Base-by-base conservation (phyloP, 2,113 vertebrate genomes). In the Taxidea taxus region DNA sequence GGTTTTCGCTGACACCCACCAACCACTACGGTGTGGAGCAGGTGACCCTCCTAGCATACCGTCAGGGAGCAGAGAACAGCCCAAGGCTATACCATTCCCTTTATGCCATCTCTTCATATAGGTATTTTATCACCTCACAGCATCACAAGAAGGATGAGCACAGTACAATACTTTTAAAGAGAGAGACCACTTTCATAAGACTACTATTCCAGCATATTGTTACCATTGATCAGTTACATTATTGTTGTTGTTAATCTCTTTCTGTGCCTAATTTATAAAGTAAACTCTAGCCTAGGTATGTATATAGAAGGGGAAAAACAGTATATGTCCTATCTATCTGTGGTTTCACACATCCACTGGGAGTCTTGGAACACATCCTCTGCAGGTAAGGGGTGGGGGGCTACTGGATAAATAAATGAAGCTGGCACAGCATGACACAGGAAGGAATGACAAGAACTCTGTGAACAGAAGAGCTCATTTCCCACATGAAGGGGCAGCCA, bases 401-500 rank as follows among this genome's bases (percentile, higher is more conserved):
- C 47, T 51, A 51, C 75, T 23, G 75, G 49, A 31, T 58, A 77
- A 58, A 39, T 56, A 44, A 60, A n/a, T 18, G 56, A 56, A 29
- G 14, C 16, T 70, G 16, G 49, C 18, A 74, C 51, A 83, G 15
- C 14, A 51, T 4, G 39, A 47, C 27, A 72, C 27, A 47, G 54
- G 58, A 82, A 42, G 2, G n/a, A 82, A 42, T 31, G 4, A 25
- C 5, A 3, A 8, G 4, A 49, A 47, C 31, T 18, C 0, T 86
- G 6, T 20, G 29, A 58, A 51, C 2, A 66, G 13, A 62, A 11
- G 64, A 7, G 3, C 34, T 7, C 8, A n/a, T 4, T 13, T 14
- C 18, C 0, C 44, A 39, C 6, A 3, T 1, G 4, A 20, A 78
- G 23, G 1, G 12, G 4, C 8, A 15, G 14, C 27, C 8, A 42